Evolutionary conservation across 2,113 vertebrate genomes (phyloP).

Genomic region (Myocastor coypus): DNA sequence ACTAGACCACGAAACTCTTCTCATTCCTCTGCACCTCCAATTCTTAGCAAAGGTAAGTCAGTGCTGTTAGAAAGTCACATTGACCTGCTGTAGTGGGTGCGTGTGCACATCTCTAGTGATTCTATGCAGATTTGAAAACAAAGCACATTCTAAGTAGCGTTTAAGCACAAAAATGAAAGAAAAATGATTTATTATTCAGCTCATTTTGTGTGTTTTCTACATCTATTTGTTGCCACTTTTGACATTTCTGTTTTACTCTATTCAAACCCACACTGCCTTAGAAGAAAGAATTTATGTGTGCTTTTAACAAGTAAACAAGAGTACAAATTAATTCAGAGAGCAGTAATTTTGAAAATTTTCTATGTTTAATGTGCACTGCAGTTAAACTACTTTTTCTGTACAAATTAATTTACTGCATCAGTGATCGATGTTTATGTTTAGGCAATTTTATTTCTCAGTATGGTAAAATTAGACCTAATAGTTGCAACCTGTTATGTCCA

Average conservation of each 20-base stretch:
- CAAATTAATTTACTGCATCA: constrained; percentile 94
- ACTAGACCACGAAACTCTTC: constrained; percentile 72
- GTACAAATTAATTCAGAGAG: constrained; percentile 91
- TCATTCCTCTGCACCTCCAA: constrained; percentile 65
- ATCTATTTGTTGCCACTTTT: neutral
- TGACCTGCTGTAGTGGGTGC: constrained; percentile 29
- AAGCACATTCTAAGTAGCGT: neutral
- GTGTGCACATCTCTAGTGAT: neutral
- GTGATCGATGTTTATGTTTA: constrained; percentile 94
- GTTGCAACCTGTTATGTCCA: constrained; percentile 92
- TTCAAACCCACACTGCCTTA: constrained; percentile 54
- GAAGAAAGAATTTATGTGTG: constrained; percentile 78
- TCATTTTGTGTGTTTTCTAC: neutral
- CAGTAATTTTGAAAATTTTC: constrained; percentile 89
- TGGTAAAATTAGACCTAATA: constrained; percentile 94
- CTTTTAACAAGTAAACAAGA: constrained; percentile 91
- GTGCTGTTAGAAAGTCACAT: constrained; percentile 73
- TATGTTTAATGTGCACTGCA: constrained; percentile 91
- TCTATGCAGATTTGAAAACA: neutral
- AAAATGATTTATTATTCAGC: constrained; percentile 58
- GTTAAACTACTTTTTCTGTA: constrained; percentile 92
- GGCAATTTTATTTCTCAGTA: constrained; percentile 93
- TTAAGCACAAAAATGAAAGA: neutral
- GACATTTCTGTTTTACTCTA: constrained; percentile 67
- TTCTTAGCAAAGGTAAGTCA: constrained; percentile 76